These are phyloP conservation scores for Caenorhabditis remanei DNA, from an alignment of 1,140 invertebrate species.

Conservation along the genomic window DNA sequence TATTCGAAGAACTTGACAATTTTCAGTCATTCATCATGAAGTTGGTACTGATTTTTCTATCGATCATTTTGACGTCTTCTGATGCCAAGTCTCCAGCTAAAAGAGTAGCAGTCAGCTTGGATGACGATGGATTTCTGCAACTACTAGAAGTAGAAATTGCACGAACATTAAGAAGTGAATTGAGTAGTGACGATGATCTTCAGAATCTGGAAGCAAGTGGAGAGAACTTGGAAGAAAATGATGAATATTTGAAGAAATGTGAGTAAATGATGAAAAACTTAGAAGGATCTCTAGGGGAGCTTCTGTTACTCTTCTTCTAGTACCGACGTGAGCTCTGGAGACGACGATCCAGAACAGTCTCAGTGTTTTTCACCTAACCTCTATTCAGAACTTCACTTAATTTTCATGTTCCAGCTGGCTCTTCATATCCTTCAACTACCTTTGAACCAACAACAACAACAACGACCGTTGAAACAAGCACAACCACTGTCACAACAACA, in stretches of 20 bases:
- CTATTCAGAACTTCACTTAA: no score
- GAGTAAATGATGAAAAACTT: not conserved
- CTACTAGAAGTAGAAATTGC: conserved; percentile 11
- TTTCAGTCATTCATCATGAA: not conserved
- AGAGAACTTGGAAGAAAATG: not conserved
- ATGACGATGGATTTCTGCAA: not conserved
- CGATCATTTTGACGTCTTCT: no score
- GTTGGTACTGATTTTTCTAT: not conserved
- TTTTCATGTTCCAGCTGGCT: not conserved
- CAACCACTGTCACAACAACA: conserved; percentile 13
- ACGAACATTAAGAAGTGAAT: conserved; percentile 5
- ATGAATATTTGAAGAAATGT: conserved; percentile 20
- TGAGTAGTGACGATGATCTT: conserved; percentile 34
- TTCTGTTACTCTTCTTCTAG: not conserved
- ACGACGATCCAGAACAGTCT: no score
- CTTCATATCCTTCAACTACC: not conserved
- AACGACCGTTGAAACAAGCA: conserved; percentile 14
- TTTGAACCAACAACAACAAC: not conserved
- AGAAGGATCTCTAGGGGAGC: not conserved
- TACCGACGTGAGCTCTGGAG: no score
- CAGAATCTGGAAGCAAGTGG: conserved; percentile 28
- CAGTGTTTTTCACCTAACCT: no score
- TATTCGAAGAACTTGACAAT: not conserved
- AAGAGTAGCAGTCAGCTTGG: not conserved
- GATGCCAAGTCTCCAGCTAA: not conserved